Base-by-base conservation (phyloP, 2,797 vertebrate species). In the Numenius phaeopus region DNA sequence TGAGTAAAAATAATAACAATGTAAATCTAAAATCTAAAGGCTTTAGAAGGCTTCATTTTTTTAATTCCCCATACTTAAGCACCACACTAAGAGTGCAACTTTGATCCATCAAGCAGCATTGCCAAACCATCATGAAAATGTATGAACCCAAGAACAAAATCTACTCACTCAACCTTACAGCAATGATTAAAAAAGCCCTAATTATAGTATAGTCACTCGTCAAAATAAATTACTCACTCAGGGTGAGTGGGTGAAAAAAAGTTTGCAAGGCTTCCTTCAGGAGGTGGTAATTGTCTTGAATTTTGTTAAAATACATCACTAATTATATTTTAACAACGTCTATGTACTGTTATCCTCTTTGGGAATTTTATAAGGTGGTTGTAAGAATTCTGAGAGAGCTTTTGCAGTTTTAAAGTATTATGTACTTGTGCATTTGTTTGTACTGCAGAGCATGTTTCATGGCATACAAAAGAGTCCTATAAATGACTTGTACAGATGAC, bases 221-320 rank as follows among this genome's bases (percentile, higher is more conserved):
- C 95, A 97, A 97, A 97, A 97, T 94, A 97, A 96, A 94, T 97
- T 97, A 94, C 69, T 96, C 73, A 84, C 15, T 87, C 34, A 46
- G 64, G 50, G 54, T 78, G 87, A 95, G 94, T 95, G 94, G 95
- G 94, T 96, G 90, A 97, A 86, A 78, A 94, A 42, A 90, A 91
- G 82, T 96, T 95, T 92, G 79, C 50, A 65, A 94, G 87, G 62
- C 52, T 95, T 92, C 84, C 76, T 91, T 89, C 89, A 95, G 65
- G 87, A 91, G 84, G 90, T 91, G 76, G 72, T 83, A 95, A 95
- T 95, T 96, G 90, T 94, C 82, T 91, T 94, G 50, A 73, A 81
- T 92, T 94, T 94, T 92, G 64, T 92, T 96, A 89, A 97, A 96
- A 94, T 91, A 89, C 34, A 78, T 94, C 49, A 90, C 37, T 92